phyloP scores from a whole-genome alignment of 2,888 invertebrate species.

The Drosophila siamana region DNA sequence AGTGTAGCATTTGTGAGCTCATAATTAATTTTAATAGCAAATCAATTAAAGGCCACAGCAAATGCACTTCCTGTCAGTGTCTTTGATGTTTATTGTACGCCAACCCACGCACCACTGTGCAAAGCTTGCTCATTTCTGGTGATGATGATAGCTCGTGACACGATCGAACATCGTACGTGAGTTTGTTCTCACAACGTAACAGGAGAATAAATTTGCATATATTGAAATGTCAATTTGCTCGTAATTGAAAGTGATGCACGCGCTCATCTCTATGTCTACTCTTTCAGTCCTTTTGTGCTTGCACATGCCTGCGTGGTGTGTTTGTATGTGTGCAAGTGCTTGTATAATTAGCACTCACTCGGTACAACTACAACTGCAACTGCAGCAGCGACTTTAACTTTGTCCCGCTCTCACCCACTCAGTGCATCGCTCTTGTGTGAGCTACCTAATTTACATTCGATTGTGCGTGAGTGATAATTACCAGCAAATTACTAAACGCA shows the following conservation, averaged over 20 bases:
- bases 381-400: conserved; percentile 27
- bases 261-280: conserved; percentile 7
- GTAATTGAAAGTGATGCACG: neutral
- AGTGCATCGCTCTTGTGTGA: conserved; percentile 1
- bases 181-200: neutral
- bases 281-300: neutral
- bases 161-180: neutral
- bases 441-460: conserved; percentile 62
- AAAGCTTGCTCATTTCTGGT: conserved; percentile 5
- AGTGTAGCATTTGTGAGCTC: conserved; percentile 10
- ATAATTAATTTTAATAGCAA: conserved; percentile 27
- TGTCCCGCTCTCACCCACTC: conserved; percentile 6
- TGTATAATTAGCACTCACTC: conserved; percentile 66
- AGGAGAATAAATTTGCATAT: neutral
- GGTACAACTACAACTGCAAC: conserved; percentile 33
- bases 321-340: conserved; percentile 44
- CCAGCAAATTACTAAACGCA: conserved; percentile 77
- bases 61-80: conserved; percentile 40
- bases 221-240: neutral
- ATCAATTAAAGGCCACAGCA: conserved; percentile 38
- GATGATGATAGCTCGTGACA: neutral
- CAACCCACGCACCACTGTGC: conserved; percentile 58
- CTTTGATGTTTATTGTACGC: conserved; percentile 17
- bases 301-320: conserved; percentile 11
- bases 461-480: conserved; percentile 79